Conservation (phyloP, 2,888 invertebrate species). For the Drosophila melanocephala region DNA sequence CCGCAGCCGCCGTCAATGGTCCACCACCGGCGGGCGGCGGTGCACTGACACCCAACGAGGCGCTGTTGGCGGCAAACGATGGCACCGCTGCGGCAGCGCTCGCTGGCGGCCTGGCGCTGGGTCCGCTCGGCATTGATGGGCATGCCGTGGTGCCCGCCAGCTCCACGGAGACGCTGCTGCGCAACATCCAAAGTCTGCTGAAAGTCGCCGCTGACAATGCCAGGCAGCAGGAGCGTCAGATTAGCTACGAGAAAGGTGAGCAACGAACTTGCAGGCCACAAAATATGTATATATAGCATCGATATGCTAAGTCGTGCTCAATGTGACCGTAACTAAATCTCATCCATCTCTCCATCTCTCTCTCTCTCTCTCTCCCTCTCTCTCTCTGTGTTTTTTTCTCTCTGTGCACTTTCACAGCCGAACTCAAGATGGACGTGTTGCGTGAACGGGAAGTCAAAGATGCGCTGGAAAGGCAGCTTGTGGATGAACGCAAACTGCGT, state of each 20-base stretch:
- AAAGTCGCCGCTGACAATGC: conserved; percentile 99
- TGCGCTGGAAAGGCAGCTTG: conserved; percentile 95
- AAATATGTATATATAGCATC: not conserved
- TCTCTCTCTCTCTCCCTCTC: conserved; percentile 15
- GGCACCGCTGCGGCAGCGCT: conserved; percentile 82
- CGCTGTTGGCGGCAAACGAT: conserved; percentile 81
- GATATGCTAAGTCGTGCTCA: conserved; percentile 23
- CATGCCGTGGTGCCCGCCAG: conserved; percentile 81
- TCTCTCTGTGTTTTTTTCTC: conserved; percentile 1
- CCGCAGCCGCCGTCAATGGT: conserved; percentile 78
- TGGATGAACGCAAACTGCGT: conserved; percentile 97
- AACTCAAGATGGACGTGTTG: conserved; percentile 97
- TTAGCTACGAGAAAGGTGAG: conserved; percentile 98
- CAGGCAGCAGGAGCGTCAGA: conserved; percentile 97
- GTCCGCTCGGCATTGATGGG: conserved; percentile 84
- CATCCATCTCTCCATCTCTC: conserved; percentile 17
- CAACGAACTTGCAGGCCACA: not conserved
- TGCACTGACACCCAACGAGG: conserved; percentile 83
- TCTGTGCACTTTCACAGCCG: conserved; percentile 88
- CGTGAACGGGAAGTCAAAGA: conserved; percentile 97
- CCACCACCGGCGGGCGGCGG: conserved; percentile 72
- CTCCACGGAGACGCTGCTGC: conserved; percentile 96
- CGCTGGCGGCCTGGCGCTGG: conserved; percentile 82
- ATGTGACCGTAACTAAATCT: conserved; percentile 19
- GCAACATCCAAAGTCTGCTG: conserved; percentile 97